Percentiles rank a stretch among this genome's conserved stretches.
phyloP scores from a whole-genome alignment of 2,113 vertebrate genomes.

The Abramis brama region DNA sequence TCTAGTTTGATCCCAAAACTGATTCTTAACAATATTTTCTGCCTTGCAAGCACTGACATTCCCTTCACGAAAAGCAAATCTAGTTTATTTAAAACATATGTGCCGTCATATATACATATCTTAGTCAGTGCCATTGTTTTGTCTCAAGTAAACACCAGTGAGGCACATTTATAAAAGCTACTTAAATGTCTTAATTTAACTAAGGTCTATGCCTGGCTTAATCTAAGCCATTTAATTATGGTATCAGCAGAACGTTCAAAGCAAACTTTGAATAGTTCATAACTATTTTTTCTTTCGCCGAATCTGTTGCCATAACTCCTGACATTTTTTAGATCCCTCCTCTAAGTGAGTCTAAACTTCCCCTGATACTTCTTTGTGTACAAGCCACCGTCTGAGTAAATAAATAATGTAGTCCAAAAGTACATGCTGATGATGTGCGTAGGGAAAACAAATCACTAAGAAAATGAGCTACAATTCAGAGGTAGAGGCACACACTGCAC shows the following conservation, averaged over 20 bases:
- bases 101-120: no score
- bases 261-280: neutral
- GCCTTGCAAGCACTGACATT: neutral
- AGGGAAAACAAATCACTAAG: constrained; percentile 44
- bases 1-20: neutral
- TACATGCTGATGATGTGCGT: constrained; percentile 53
- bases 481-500: neutral
- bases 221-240: neutral
- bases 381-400: constrained; percentile 37
- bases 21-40: neutral
- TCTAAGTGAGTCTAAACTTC: constrained; percentile 59
- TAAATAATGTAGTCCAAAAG: constrained; percentile 62
- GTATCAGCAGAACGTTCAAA: neutral
- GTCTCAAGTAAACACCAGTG: no score
- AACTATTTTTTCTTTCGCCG: neutral
- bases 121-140: no score
- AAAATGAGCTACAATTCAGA: constrained; percentile 36
- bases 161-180: no score
- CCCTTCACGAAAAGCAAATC: neutral
- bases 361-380: constrained; percentile 56
- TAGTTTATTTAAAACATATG: neutral
- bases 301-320: constrained; percentile 60
- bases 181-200: no score
- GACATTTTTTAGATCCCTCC: constrained; percentile 75
- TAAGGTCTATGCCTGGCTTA: no score